A percentile compares a stretch with the other conserved stretches of the same genome.
phyloP scores from a whole-genome alignment of 2,113 vertebrate genomes.

The Athene cunicularia region DNA sequence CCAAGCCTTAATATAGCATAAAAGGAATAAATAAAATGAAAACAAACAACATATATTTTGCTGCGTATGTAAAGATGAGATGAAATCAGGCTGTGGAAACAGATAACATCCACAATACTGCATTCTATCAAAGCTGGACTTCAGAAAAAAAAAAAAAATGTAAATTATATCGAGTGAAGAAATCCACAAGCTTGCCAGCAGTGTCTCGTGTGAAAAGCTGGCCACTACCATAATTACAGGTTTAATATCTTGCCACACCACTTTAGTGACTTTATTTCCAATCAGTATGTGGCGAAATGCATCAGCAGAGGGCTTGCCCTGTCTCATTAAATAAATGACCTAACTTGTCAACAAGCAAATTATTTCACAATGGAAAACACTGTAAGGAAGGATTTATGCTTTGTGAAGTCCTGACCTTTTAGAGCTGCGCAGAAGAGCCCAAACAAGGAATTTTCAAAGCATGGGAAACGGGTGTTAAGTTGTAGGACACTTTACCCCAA shows the following conservation, averaged over 20 bases:
- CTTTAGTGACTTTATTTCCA: neutral
- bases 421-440: neutral
- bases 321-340: neutral
- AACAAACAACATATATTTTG: neutral
- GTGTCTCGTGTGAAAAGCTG: neutral
- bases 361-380: neutral
- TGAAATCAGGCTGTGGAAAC: neutral
- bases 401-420: neutral
- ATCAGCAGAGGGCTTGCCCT: neutral
- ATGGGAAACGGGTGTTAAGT: fast-evolving
- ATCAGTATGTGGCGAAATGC: neutral
- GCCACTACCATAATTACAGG: neutral
- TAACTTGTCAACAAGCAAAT: neutral
- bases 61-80: neutral
- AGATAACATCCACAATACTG: neutral
- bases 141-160: neutral
- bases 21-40: neutral
- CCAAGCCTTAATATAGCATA: neutral
- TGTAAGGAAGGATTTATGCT: neutral
- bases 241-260: neutral
- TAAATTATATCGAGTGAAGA: neutral
- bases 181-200: neutral
- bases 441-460: neutral
- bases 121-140: neutral
- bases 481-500: neutral